These are phyloP conservation scores for Oryzias sinensis DNA, from an alignment of 2,797 vertebrate genomes.

Conservation along the genomic window DNA sequence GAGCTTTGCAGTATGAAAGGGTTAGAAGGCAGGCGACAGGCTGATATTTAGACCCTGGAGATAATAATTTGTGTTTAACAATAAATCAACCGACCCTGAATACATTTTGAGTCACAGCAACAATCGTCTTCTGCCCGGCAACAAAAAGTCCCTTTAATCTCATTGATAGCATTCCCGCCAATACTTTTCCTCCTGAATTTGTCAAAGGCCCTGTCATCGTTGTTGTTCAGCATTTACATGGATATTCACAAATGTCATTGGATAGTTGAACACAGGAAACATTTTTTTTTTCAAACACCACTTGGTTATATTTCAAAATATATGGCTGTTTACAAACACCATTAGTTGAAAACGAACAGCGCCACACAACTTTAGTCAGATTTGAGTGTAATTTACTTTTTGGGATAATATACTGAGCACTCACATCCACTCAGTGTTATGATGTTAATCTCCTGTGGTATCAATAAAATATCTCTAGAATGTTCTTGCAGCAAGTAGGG, in stretches of 20 bases:
- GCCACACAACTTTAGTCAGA: slow-evolving; percentile 48
- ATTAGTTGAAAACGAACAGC: slow-evolving; percentile 60
- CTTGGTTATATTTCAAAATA: slow-evolving; percentile 61
- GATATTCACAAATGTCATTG: slow-evolving; percentile 48
- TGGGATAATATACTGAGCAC: slow-evolving; percentile 21
- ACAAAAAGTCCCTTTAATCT: slow-evolving; percentile 36
- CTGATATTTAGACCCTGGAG: slow-evolving; percentile 67
- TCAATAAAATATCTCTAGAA: slow-evolving; percentile 46
- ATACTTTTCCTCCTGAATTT: slow-evolving; percentile 11
- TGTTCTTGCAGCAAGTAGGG: slow-evolving; percentile 73
- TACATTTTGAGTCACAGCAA: slow-evolving; percentile 68
- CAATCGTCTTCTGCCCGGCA: slow-evolving; percentile 54
- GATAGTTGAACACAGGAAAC: slow-evolving; percentile 35
- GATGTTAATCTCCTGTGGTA: slow-evolving; percentile 29
- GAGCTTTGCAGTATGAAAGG: slow-evolving; percentile 76
- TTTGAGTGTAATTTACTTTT: slow-evolving; percentile 28
- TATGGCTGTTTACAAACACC: slow-evolving; percentile 54
- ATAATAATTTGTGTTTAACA: slow-evolving; percentile 62
- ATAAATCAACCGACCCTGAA: slow-evolving; percentile 72
- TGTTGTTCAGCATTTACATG: slow-evolving; percentile 46
- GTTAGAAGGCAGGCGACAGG: slow-evolving; percentile 77
- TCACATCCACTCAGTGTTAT: slow-evolving; percentile 27
- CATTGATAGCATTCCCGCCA: slow-evolving; percentile 17
- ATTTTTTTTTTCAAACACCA: slow-evolving; percentile 14
- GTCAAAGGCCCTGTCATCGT: slow-evolving; percentile 45